These are phyloP conservation scores for Lithosia quadra DNA, from an alignment of 2,888 invertebrate genomes.

Conservation along the genomic window DNA sequence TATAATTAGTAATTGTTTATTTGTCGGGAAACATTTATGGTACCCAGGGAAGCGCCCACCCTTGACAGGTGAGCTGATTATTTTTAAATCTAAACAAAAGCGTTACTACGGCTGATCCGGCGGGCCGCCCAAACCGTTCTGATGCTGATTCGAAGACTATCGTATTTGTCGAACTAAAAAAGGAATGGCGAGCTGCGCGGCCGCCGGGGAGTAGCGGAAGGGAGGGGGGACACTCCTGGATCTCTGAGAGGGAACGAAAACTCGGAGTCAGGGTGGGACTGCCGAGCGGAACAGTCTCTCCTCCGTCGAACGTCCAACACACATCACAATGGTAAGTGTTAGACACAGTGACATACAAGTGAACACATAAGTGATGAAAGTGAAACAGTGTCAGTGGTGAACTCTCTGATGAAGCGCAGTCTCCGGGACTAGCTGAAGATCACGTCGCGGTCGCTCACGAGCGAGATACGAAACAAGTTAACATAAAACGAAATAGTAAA, in stretches of 20 bases:
- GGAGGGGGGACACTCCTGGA: slow-evolving; percentile 68
- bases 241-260: slow-evolving; percentile 64
- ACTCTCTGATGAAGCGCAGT: slow-evolving; percentile 31
- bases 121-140: slow-evolving; percentile 68
- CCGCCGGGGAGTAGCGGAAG: slow-evolving; percentile 48
- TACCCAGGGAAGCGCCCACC: slow-evolving; percentile 59
- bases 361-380: slow-evolving; percentile 45
- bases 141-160: slow-evolving; percentile 70
- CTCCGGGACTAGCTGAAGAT: slow-evolving; percentile 18
- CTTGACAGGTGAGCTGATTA: slow-evolving; percentile 71
- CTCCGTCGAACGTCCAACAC: slow-evolving; percentile 81
- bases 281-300: slow-evolving; percentile 84
- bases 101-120: slow-evolving; percentile 62
- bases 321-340: slow-evolving; percentile 84
- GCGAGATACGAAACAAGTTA: slow-evolving; percentile 10
- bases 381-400: slow-evolving; percentile 49
- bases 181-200: slow-evolving; percentile 71
- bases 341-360: slow-evolving; percentile 57
- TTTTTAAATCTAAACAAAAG: slow-evolving; percentile 71
- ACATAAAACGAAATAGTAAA: slow-evolving; percentile 17
- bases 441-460: slow-evolving; percentile 18
- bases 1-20: slow-evolving; percentile 37
- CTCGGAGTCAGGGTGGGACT: slow-evolving; percentile 86
- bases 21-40: slow-evolving; percentile 49
- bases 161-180: slow-evolving; percentile 83